Evolutionary conservation across 2,113 vertebrate genomes (phyloP), one percentile per base, ranked within the genome.

Genomic region (Centropus bengalensis): DNA sequence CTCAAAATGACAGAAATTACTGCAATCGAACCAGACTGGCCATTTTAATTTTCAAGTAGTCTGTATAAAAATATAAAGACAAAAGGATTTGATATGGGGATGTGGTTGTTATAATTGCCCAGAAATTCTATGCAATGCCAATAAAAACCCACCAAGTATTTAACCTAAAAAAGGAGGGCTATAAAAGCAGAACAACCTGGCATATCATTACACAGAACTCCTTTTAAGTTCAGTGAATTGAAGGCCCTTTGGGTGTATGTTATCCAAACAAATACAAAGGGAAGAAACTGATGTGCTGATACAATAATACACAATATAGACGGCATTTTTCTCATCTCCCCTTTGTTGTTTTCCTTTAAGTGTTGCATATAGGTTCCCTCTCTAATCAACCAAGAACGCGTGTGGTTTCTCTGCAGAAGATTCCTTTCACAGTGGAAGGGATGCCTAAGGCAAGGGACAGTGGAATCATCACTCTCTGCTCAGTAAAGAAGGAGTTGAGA

Each of bases 181-280:
- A 62, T 64, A 64, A 91, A 92, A 87, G 14, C n/a, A 86, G 77
- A 89, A 79, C 8, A 66, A 20, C 18, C 40, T 85, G 42, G n/a
- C n/a, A 11, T 63, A 44, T 86, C 88, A 45, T 62, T 74, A 68
- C 28, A 56, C 11, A 64, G 64, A 86, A 56, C 10, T 33, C 16
- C 42, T 77, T 84, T 67, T 56, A 64, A 92, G 32, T 81, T 86
- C 33, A 64, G 26, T 64, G 17, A 66, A 10, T 36, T 82, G 66
- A 78, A 79, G 10, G 17, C 12, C 82, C 66, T 84, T 84, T 82
- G 52, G 54, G 73, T 22, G 17, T 40, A 32, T 36, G 36, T 36
- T 36, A 36, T 36, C 67, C 8, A 4, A 94, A 58, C 6, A 17
- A 75, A 91, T 45, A 86, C 28, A 88, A 33, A 85, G 5, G 27